Evolutionary conservation across 2,797 vertebrate genomes (phyloP).

Genomic region (Gallinago stenura): DNA sequence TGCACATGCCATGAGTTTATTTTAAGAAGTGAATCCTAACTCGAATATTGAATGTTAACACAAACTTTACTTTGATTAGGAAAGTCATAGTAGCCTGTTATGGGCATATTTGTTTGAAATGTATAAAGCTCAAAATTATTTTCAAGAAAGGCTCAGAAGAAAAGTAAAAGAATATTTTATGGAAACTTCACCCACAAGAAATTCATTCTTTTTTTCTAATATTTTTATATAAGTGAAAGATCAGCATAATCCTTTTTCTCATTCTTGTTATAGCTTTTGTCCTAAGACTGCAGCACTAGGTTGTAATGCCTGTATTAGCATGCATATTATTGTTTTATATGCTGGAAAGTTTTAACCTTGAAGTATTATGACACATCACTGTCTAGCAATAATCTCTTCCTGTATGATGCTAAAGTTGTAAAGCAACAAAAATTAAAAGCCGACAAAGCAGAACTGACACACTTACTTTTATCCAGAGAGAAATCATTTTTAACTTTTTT

Average conservation of each 20-base stretch:
- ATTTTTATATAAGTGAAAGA: background rate
- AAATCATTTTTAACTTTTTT: background rate
- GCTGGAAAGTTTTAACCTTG: background rate
- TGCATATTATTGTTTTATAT: background rate
- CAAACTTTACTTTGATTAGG: background rate
- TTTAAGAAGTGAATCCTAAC: background rate
- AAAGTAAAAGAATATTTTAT: background rate
- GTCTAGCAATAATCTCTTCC: background rate
- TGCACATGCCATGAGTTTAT: background rate
- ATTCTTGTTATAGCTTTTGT: background rate
- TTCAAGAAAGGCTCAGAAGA: background rate
- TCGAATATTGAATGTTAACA: background rate
- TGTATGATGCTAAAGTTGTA: background rate
- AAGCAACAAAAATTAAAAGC: conserved; percentile 1
- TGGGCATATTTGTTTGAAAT: background rate
- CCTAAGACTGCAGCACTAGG: background rate
- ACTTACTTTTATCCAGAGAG: conserved; percentile 4
- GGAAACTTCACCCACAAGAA: background rate
- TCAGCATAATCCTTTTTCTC: background rate
- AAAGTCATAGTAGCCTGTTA: background rate
- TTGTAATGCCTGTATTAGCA: background rate
- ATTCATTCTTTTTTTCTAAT: background rate
- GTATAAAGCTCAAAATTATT: background rate
- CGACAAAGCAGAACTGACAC: background rate
- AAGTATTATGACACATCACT: background rate